A percentile compares a stretch with the other conserved stretches of the same genome.
phyloP scores from a whole-genome alignment of 1,140 invertebrate genomes.

The Trachelipus rathkii region DNA sequence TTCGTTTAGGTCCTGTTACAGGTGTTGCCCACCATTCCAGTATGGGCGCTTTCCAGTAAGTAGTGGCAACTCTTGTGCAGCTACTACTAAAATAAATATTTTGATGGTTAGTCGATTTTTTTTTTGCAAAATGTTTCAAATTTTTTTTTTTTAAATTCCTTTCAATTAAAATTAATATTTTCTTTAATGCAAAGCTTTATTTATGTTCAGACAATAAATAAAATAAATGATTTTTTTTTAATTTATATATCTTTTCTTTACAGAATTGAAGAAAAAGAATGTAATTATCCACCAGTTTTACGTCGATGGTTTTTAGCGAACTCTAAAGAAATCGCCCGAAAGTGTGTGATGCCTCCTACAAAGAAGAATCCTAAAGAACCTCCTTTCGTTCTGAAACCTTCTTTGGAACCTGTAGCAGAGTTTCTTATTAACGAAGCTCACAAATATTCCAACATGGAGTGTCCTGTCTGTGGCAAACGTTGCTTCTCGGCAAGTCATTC shows the following conservation, averaged over 20 bases:
- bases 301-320: constrained; percentile 62
- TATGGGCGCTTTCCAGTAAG: too few relatives aligned
- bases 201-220: too few relatives aligned
- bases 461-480: constrained; percentile 60
- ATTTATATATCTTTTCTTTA: constrained; percentile 19
- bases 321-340: constrained; percentile 63
- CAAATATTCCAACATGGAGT: constrained; percentile 59
- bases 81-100: too few relatives aligned
- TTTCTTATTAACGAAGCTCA: constrained; percentile 59
- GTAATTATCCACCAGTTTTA: constrained; percentile 64
- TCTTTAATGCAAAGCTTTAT: too few relatives aligned
- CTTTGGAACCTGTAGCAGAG: constrained; percentile 58
- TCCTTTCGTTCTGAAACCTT: constrained; percentile 60
- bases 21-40: too few relatives aligned
- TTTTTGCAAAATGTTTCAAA: too few relatives aligned
- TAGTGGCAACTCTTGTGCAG: too few relatives aligned
- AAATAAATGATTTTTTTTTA: too few relatives aligned
- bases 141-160: too few relatives aligned
- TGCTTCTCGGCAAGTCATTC: constrained; percentile 55
- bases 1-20: too few relatives aligned
- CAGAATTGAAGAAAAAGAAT: constrained; percentile 56
- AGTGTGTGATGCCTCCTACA: constrained; percentile 66
- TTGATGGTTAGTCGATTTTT: too few relatives aligned
- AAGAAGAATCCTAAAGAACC: constrained; percentile 55
- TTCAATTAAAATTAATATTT: too few relatives aligned